phyloP scores from a whole-genome alignment of 2,888 invertebrate species.

The Hirudinaria manillensis region DNA sequence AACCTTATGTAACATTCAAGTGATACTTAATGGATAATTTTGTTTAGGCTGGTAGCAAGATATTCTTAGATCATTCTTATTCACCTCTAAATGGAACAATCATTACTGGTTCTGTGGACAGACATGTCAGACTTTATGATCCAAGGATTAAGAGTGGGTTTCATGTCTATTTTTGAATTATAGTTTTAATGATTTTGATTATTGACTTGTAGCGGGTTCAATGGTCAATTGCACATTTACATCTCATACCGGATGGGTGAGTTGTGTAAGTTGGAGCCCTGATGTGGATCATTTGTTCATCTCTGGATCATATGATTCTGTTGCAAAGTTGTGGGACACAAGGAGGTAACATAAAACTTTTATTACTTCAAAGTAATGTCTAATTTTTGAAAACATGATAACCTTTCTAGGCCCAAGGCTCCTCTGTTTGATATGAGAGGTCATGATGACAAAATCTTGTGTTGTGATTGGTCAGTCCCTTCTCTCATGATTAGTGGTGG shows the following conservation, averaged over 20 bases:
- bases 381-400: not conserved
- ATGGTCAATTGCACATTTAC: slow-evolving; percentile 81
- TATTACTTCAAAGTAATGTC: not conserved
- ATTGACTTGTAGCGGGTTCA: slow-evolving; percentile 65
- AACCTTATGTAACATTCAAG: not conserved
- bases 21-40: not conserved
- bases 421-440: slow-evolving; percentile 86
- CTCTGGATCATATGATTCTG: slow-evolving; percentile 83
- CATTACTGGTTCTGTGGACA: slow-evolving; percentile 82
- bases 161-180: not conserved
- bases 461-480: slow-evolving; percentile 87
- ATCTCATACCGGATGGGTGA: slow-evolving; percentile 86
- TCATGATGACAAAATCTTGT: slow-evolving; percentile 77
- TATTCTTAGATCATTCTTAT: slow-evolving; percentile 26
- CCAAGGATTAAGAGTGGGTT: slow-evolving; percentile 65
- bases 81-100: slow-evolving; percentile 64
- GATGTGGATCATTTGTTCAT: slow-evolving; percentile 76
- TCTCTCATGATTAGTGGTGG: slow-evolving; percentile 82
- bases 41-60: slow-evolving; percentile 24
- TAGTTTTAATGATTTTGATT: no score
- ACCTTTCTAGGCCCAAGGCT: slow-evolving; percentile 68
- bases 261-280: slow-evolving; percentile 80
- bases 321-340: slow-evolving; percentile 90
- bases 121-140: slow-evolving; percentile 84
- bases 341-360: slow-evolving; percentile 65